phyloP scores from a whole-genome alignment of 2,797 vertebrate genomes.

The Platalea minor region DNA sequence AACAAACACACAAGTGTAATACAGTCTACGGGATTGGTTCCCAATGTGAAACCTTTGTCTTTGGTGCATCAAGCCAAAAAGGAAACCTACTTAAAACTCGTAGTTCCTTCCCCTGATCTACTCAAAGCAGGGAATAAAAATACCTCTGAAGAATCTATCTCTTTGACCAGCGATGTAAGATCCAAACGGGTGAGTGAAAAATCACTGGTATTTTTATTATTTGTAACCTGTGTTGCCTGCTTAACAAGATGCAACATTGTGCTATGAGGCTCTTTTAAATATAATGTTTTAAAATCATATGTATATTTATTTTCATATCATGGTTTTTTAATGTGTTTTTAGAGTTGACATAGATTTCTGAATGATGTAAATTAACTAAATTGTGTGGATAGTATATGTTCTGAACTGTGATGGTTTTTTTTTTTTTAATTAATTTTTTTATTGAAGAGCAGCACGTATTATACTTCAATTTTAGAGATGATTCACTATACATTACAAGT shows the following conservation, averaged over 20 bases:
- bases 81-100: constrained; percentile 84
- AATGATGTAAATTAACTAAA: background rate
- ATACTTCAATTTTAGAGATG: background rate
- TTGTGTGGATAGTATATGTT: background rate
- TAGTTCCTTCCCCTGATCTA: constrained; percentile 86
- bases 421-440: background rate
- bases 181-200: constrained; percentile 83
- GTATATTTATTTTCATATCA: background rate
- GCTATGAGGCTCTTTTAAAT: background rate
- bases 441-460: background rate
- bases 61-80: constrained; percentile 84
- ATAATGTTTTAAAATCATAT: background rate
- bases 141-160: constrained; percentile 77
- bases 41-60: constrained; percentile 81
- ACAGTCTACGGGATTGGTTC: constrained; percentile 86
- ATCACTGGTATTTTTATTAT: background rate
- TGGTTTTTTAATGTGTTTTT: background rate
- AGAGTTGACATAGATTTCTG: background rate
- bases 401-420: background rate
- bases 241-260: background rate
- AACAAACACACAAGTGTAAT: constrained; percentile 93
- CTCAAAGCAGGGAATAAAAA: constrained; percentile 84
- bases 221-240: background rate
- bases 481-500: background rate
- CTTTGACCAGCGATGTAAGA: constrained; percentile 78